Evolutionary conservation across 2,113 vertebrate species (phyloP).

Genomic region (Gymnobelideus leadbeateri): DNA sequence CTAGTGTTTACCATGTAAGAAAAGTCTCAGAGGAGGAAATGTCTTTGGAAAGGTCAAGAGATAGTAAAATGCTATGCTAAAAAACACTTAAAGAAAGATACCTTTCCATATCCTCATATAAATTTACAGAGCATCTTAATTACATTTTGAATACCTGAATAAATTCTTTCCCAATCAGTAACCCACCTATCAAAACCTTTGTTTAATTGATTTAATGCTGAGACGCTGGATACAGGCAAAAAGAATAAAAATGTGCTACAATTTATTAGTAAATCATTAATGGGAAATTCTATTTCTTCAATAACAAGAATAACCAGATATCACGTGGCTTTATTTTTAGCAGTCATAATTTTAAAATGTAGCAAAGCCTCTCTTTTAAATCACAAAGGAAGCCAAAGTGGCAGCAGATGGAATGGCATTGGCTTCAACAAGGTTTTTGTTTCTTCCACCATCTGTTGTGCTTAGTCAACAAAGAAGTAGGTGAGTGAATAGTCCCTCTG

Average conservation of each 20-base stretch:
- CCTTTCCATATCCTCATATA: not conserved
- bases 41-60: not conserved
- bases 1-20: not conserved
- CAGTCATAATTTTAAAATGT: conserved; percentile 47
- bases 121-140: not conserved
- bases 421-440: not conserved
- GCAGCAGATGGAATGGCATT: conserved; percentile 5
- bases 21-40: not conserved
- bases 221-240: not conserved
- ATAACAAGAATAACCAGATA: conserved; percentile 27
- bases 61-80: not conserved
- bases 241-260: not conserved
- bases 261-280: conserved; percentile 32
- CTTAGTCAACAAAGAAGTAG: conserved; percentile 8
- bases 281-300: not conserved
- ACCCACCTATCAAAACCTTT: not conserved
- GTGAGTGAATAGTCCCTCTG: not conserved
- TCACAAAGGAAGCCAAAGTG: not conserved
- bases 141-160: conserved; percentile 27
- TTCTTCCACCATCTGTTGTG: not conserved
- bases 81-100: not conserved
- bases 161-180: conserved; percentile 3
- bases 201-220: conserved; percentile 13
- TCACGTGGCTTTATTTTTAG: conserved; percentile 12
- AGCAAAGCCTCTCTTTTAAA: not conserved